Evolutionary conservation across 2,888 invertebrate species (phyloP).

Genomic region (Emmelina monodactyla): DNA sequence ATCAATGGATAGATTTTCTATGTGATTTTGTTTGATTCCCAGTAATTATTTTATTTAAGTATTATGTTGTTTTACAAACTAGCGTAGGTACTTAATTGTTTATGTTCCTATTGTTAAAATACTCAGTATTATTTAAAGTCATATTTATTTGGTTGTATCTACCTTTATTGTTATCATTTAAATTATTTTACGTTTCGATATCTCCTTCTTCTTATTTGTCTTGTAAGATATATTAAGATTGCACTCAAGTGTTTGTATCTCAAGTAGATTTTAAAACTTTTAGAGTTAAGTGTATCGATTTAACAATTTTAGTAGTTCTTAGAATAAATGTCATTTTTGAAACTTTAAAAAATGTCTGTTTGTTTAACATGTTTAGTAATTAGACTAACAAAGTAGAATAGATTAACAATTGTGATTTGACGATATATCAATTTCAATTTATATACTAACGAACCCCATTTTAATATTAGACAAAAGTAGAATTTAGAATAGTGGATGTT

Average conservation of each 20-base stretch:
- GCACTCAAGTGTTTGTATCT: constrained; percentile 31
- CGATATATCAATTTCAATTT: not conserved
- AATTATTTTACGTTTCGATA: no score
- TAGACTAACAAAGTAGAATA: constrained; percentile 65
- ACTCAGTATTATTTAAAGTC: constrained; percentile 23
- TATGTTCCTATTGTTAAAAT: constrained; percentile 32
- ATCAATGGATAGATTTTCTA: constrained; percentile 48
- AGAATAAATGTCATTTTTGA: constrained; percentile 63
- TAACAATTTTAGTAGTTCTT: constrained; percentile 47
- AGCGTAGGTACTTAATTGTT: constrained; percentile 27
- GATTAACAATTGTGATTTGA: constrained; percentile 26
- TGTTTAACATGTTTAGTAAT: constrained; percentile 65
- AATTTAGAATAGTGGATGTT: constrained; percentile 39
- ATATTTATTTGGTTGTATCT: constrained; percentile 6
- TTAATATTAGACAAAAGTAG: constrained; percentile 40
- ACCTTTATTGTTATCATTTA: constrained; percentile 3
- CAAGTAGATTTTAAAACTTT: constrained; percentile 29
- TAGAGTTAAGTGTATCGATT: constrained; percentile 62
- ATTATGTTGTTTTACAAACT: constrained; percentile 32
- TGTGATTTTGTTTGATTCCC: constrained; percentile 38
- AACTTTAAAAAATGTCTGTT: constrained; percentile 61
- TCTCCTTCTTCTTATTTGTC: no score
- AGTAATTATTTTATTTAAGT: constrained; percentile 24
- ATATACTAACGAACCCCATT: constrained; percentile 53
- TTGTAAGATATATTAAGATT: constrained; percentile 3